These are phyloP conservation scores for Alligator sinensis DNA, from an alignment of 2,113 vertebrate genomes.

Conservation along the genomic window DNA sequence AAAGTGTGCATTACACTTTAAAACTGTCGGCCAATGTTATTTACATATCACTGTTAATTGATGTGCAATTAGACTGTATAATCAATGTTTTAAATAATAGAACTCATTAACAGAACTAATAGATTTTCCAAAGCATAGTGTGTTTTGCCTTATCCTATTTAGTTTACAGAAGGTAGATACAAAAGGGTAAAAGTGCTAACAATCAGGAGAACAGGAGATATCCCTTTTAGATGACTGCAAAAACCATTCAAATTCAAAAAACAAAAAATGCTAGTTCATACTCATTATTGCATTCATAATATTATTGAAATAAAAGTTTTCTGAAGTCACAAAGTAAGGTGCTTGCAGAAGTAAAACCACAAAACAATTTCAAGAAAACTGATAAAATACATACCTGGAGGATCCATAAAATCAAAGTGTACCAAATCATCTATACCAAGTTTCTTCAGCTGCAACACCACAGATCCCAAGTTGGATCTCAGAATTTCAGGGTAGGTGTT, in stretches of 20 bases:
- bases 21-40: accelerated
- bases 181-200: neutral
- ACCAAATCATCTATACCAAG: constrained; percentile 97
- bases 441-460: constrained; percentile 96
- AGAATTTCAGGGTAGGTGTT: constrained; percentile 98
- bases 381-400: constrained; percentile 86
- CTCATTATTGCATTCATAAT: neutral
- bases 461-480: constrained; percentile 94
- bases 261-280: neutral
- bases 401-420: constrained; percentile 99
- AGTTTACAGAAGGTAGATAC: neutral
- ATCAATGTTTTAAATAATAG: neutral
- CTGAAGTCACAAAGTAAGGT: neutral
- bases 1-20: neutral
- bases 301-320: neutral
- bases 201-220: neutral
- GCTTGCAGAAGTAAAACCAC: neutral
- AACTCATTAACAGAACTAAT: neutral
- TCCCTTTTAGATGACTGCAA: neutral
- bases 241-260: neutral
- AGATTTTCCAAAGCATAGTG: neutral
- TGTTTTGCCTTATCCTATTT: neutral
- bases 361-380: neutral
- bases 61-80: neutral
- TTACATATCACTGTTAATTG: neutral